A percentile compares a stretch with the other conserved stretches of the same genome.
phyloP scores from a whole-genome alignment of 2,113 vertebrate species.

The Ochotona curzoniae region DNA sequence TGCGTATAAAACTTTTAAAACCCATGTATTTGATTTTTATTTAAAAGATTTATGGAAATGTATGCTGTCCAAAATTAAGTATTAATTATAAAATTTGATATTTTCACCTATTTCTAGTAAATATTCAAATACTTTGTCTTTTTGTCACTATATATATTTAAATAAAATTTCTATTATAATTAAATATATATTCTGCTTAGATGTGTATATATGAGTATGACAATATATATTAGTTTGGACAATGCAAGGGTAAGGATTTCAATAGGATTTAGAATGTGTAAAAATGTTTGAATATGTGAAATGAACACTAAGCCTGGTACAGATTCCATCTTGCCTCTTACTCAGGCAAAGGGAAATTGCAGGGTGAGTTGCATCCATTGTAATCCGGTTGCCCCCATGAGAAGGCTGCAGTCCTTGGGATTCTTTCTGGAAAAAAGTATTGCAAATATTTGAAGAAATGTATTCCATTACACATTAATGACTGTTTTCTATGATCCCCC shows the following conservation, averaged over 20 bases:
- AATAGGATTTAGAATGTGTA: background rate
- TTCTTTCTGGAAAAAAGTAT: conserved; percentile 29
- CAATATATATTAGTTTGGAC: background rate
- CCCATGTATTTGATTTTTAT: too few relatives aligned
- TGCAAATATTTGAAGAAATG: background rate
- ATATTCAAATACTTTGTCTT: background rate
- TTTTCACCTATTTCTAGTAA: background rate
- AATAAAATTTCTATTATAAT: background rate
- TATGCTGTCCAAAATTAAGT: too few relatives aligned
- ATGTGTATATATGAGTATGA: background rate
- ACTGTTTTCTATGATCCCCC: background rate
- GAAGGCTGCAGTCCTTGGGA: background rate
- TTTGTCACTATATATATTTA: background rate
- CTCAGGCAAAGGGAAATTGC: background rate
- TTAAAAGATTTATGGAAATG: too few relatives aligned
- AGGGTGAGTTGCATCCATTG: background rate
- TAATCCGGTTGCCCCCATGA: background rate
- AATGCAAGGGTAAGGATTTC: background rate
- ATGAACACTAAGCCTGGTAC: background rate
- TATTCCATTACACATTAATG: background rate
- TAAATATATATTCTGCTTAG: background rate
- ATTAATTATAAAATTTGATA: too few relatives aligned
- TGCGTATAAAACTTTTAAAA: too few relatives aligned
- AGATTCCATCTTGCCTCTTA: background rate
- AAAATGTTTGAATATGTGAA: background rate